These are phyloP conservation scores for Drosophila nr. fundita DNA, from an alignment of 2,888 invertebrate genomes.

Conservation along the genomic window DNA sequence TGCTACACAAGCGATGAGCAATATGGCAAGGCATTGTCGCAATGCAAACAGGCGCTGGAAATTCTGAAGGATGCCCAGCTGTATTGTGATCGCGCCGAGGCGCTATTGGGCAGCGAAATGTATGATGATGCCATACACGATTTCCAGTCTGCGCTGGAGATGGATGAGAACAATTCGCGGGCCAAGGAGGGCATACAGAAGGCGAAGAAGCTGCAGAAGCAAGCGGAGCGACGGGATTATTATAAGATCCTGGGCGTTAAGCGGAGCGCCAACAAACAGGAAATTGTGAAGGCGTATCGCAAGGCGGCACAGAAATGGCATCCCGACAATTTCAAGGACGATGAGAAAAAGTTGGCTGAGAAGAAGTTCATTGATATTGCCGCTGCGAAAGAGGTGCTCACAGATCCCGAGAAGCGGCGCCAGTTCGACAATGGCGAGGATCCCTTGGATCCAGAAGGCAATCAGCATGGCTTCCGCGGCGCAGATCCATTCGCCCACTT, in stretches of 20 bases:
- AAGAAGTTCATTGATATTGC: slow-evolving; percentile 99
- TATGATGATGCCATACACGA: slow-evolving; percentile 96
- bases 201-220: slow-evolving; percentile 96
- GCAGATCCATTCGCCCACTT: slow-evolving; percentile 94
- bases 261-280: slow-evolving; percentile 94
- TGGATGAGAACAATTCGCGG: slow-evolving; percentile 91
- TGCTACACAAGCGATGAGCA: slow-evolving; percentile 91
- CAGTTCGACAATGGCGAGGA: slow-evolving; percentile 98
- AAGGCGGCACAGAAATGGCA: slow-evolving; percentile 99
- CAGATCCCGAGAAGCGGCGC: slow-evolving; percentile 95
- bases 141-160: slow-evolving; percentile 93
- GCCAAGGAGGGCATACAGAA: slow-evolving; percentile 95
- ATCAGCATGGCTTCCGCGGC: slow-evolving; percentile 86
- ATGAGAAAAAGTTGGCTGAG: slow-evolving; percentile 97
- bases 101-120: slow-evolving; percentile 94
- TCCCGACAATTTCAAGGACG: slow-evolving; percentile 96
- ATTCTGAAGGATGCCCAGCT: slow-evolving; percentile 91
- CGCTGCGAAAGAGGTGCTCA: slow-evolving; percentile 97
- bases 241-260: slow-evolving; percentile 95
- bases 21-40: slow-evolving; percentile 89
- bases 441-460: slow-evolving; percentile 97
- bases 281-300: slow-evolving; percentile 97
- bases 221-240: slow-evolving; percentile 96
- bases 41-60: slow-evolving; percentile 92
- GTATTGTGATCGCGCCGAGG: slow-evolving; percentile 96